These are phyloP conservation scores for Urosaurus nigricauda DNA, from an alignment of 2,797 vertebrate genomes.

Conservation along the genomic window DNA sequence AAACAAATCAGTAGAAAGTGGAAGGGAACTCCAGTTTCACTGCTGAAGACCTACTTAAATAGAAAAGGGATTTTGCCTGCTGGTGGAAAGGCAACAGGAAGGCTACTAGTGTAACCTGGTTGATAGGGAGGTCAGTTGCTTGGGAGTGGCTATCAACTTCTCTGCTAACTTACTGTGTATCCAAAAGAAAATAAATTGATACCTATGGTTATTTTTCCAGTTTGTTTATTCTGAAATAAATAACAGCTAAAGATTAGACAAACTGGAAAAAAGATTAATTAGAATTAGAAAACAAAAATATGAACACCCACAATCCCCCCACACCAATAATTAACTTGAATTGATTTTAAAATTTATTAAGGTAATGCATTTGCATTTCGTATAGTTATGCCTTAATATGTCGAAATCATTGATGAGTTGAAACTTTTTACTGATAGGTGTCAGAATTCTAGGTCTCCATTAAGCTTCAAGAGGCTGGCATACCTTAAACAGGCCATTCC, in stretches of 20 bases:
- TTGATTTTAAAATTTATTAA: conserved; percentile 8
- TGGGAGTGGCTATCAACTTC: background rate
- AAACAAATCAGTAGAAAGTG: background rate
- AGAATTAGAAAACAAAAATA: background rate
- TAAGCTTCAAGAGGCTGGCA: background rate
- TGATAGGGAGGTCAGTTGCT: background rate
- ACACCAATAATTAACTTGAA: too few relatives aligned
- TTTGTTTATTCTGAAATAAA: background rate
- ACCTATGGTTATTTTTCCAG: background rate
- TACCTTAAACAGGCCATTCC: background rate
- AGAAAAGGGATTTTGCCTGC: background rate
- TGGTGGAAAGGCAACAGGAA: background rate
- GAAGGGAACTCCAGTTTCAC: background rate
- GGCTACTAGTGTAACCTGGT: background rate
- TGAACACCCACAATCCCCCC: background rate
- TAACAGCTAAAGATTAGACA: background rate
- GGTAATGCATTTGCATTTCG: background rate
- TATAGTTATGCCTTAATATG: background rate
- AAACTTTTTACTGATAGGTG: background rate
- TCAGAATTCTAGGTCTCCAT: background rate
- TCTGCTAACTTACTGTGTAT: background rate
- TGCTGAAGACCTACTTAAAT: background rate
- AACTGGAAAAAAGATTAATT: background rate
- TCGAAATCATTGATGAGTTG: background rate
- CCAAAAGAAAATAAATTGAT: background rate